Conservation (phyloP, 2,888 invertebrate genomes). For the Dysmachus trigonus region DNA sequence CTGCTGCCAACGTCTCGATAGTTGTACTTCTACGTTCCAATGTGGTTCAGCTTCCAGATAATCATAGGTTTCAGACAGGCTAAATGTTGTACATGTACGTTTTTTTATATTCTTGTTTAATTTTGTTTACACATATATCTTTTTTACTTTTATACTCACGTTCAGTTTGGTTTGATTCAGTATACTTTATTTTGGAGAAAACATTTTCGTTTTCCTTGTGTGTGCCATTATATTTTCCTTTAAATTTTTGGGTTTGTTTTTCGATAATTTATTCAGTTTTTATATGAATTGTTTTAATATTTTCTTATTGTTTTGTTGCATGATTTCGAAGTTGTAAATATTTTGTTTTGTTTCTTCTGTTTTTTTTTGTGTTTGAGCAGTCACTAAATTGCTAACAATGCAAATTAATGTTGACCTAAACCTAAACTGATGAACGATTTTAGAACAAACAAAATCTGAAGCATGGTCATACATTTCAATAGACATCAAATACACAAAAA, state of each 20-base stretch:
- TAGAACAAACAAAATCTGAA: neutral
- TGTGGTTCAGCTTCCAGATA: neutral
- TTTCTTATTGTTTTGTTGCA: neutral
- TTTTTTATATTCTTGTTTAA: slow-evolving; percentile 25
- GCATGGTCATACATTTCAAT: neutral
- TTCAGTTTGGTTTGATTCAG: slow-evolving; percentile 40
- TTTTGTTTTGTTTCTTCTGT: neutral
- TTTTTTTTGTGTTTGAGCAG: neutral
- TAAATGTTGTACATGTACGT: slow-evolving; percentile 24
- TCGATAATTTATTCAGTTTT: slow-evolving; percentile 10
- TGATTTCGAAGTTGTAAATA: neutral
- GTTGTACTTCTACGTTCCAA: slow-evolving; percentile 10
- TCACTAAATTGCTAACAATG: neutral
- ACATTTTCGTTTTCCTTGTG: neutral
- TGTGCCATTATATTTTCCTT: neutral
- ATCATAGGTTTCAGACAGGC: neutral
- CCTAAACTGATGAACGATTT: neutral
- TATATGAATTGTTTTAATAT: neutral
- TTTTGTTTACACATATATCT: neutral
- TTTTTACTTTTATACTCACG: slow-evolving; percentile 8
- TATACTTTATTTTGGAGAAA: neutral
- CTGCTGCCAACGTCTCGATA: slow-evolving; percentile 24
- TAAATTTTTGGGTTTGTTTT: slow-evolving; percentile 37
- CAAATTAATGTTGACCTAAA: neutral
- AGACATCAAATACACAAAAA: neutral